Percentiles rank a stretch among this genome's conserved stretches.
phyloP scores from a whole-genome alignment of 2,888 invertebrate genomes.

The Falcaria lacertinaria region DNA sequence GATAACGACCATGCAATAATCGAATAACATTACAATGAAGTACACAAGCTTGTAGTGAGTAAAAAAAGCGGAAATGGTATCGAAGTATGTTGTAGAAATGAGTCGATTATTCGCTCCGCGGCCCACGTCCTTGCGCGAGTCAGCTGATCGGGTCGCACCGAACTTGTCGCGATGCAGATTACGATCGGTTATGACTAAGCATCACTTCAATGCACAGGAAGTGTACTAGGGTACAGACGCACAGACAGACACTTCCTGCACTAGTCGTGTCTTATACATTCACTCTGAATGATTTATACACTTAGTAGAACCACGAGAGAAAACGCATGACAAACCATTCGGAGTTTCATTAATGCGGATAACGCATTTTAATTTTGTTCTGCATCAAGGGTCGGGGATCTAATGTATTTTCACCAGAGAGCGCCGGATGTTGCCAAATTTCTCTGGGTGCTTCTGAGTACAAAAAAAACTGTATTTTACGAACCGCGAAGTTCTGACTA shows the following conservation, averaged over 20 bases:
- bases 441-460: too few species aligned
- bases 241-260: constrained; percentile 44
- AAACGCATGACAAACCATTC: too few species aligned
- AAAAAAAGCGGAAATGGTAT: constrained; percentile 4
- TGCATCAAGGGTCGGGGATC: too few species aligned
- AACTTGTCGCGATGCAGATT: constrained; percentile 25
- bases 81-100: constrained; percentile 32
- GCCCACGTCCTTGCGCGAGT: constrained; percentile 37
- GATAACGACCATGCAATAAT: not conserved
- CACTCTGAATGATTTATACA: too few species aligned
- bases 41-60: not conserved
- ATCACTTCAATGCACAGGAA: constrained; percentile 41
- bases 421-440: too few species aligned
- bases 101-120: constrained; percentile 32
- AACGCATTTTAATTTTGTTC: too few species aligned
- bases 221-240: constrained; percentile 30
- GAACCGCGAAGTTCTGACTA: too few species aligned
- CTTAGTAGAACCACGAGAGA: too few species aligned
- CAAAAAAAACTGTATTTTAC: too few species aligned
- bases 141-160: constrained; percentile 30
- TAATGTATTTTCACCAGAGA: too few species aligned
- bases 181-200: constrained; percentile 32
- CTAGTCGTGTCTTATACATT: constrained; percentile 40
- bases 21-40: not conserved
- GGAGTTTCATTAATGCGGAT: too few species aligned